Evolutionary conservation across 2,797 vertebrate species (phyloP).

Genomic region (Molossus molossus): DNA sequence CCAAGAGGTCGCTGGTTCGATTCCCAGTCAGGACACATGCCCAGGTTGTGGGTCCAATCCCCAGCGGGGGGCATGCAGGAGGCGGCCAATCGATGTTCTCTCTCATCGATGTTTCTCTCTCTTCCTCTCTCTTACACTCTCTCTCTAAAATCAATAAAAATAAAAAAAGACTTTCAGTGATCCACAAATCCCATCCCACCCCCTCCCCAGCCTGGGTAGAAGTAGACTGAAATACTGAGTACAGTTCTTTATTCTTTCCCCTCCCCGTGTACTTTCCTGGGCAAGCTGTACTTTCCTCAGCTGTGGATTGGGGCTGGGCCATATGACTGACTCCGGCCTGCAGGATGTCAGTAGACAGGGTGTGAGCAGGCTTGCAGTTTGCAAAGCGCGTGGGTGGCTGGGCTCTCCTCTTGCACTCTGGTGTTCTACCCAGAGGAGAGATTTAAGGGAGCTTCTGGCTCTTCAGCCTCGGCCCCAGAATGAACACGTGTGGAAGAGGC

Average conservation of each 20-base stretch:
- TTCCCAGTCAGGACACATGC: too few relatives aligned
- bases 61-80: too few relatives aligned
- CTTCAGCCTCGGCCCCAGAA: neutral
- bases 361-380: neutral
- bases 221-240: neutral
- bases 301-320: neutral
- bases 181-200: too few relatives aligned
- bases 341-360: neutral
- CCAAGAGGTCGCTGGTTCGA: too few relatives aligned
- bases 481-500: neutral
- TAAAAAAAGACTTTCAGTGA: neutral
- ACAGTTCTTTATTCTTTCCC: neutral
- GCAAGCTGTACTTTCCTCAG: fast-evolving
- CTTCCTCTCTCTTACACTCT: too few relatives aligned
- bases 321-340: neutral
- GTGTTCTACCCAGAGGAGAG: neutral
- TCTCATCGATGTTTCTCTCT: too few relatives aligned
- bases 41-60: too few relatives aligned
- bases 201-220: neutral
- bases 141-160: too few relatives aligned
- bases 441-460: neutral
- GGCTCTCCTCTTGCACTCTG: neutral
- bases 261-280: neutral
- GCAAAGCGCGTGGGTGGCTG: neutral
- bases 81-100: too few relatives aligned